phyloP scores from a whole-genome alignment of 1,140 invertebrate species.

The Holotrichia oblita region DNA sequence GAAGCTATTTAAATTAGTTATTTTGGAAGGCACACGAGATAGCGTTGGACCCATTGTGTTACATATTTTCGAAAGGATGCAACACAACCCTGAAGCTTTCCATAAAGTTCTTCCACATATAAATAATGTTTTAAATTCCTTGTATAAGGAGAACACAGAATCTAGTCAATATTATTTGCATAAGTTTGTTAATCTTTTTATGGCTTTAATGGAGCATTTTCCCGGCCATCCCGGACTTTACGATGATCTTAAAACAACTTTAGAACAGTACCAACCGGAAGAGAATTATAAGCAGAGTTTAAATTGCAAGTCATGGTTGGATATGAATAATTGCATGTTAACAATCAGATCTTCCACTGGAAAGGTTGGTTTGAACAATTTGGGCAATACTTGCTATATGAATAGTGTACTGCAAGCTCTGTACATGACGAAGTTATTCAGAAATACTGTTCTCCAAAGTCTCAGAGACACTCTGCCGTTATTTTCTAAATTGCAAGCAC shows the following conservation, averaged over 20 bases:
- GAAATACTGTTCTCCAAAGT: slow-evolving; percentile 66
- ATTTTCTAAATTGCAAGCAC: slow-evolving; percentile 73
- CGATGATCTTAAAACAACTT: slow-evolving; percentile 52
- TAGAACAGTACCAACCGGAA: slow-evolving; percentile 46
- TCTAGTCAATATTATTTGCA: slow-evolving; percentile 61
- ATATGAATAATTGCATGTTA: slow-evolving; percentile 40
- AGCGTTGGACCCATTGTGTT: slow-evolving; percentile 64
- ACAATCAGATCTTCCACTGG: slow-evolving; percentile 56
- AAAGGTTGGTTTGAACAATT: slow-evolving; percentile 81
- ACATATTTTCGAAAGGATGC: slow-evolving; percentile 64
- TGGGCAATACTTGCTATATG: slow-evolving; percentile 90
- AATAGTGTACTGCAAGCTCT: slow-evolving; percentile 86
- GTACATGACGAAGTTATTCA: slow-evolving; percentile 80
- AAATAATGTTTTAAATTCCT: slow-evolving; percentile 53
- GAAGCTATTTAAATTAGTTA: slow-evolving; percentile 60
- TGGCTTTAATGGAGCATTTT: slow-evolving; percentile 63
- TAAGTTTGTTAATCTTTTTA: slow-evolving; percentile 63
- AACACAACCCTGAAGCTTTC: slow-evolving; percentile 62
- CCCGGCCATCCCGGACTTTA: slow-evolving; percentile 61
- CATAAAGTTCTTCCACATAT: slow-evolving; percentile 62
- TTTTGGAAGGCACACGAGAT: slow-evolving; percentile 61
- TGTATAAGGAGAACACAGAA: slow-evolving; percentile 61
- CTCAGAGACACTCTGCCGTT: slow-evolving; percentile 65
- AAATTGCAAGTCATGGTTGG: slow-evolving; percentile 52
- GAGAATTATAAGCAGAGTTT: slow-evolving; percentile 48